Evolutionary conservation across 1,140 invertebrate genomes (phyloP).

Genomic region (Trachymyrmex septentrionalis): DNA sequence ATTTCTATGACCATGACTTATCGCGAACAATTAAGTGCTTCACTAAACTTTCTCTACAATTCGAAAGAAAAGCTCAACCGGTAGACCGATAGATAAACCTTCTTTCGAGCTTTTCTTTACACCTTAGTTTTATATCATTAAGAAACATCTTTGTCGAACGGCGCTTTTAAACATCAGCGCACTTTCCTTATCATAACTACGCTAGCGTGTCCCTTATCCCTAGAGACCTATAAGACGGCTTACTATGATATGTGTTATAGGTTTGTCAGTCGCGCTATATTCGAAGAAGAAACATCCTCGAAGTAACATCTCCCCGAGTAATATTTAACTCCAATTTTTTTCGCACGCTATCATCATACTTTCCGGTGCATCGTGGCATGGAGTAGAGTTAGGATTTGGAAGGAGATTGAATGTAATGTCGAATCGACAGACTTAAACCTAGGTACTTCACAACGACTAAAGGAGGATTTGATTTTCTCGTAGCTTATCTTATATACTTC

Average conservation of each 20-base stretch:
- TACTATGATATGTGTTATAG: conserved; percentile 84
- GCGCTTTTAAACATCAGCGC: conserved; percentile 25
- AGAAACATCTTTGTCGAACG: conserved; percentile 48
- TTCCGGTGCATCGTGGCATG: conserved; percentile 22
- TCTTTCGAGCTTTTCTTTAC: background rate
- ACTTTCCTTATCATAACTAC: conserved; percentile 33
- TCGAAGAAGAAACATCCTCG: conserved; percentile 70
- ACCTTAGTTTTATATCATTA: conserved; percentile 55
- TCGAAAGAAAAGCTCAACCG: conserved; percentile 17
- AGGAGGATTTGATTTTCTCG: conserved; percentile 62
- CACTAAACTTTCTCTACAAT: conserved; percentile 19
- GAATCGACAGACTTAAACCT: conserved; percentile 63
- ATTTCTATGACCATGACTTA: conserved; percentile 50
- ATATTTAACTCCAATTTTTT: conserved; percentile 30
- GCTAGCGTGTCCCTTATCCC: conserved; percentile 57
- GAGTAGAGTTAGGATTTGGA: conserved; percentile 33
- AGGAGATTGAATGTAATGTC: conserved; percentile 55
- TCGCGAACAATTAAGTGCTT: conserved; percentile 39
- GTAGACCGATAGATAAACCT: conserved; percentile 2
- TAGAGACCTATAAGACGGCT: conserved; percentile 76
- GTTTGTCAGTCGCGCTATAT: conserved; percentile 83
- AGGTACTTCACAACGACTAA: conserved; percentile 43
- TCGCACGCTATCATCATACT: conserved; percentile 28
- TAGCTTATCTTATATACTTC: conserved; percentile 38
- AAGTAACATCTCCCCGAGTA: conserved; percentile 42